Conservation (phyloP, 2,797 vertebrate species). For the Coregonus suidteri region DNA sequence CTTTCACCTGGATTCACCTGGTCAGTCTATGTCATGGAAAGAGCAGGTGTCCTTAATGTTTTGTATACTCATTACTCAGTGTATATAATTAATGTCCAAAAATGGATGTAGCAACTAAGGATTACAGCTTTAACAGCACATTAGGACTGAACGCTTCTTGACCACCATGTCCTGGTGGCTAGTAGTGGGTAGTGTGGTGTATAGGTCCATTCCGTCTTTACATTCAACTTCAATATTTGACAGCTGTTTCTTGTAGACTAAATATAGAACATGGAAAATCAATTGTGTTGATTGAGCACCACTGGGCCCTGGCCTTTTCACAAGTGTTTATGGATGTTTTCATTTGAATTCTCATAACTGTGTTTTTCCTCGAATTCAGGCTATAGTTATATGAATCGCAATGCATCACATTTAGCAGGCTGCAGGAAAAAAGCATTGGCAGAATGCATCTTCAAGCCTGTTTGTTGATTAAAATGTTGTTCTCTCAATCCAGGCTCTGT, state of each 20-base stretch:
- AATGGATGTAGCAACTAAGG: neutral
- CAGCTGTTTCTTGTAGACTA: slow-evolving; percentile 20
- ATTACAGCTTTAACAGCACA: slow-evolving; percentile 20
- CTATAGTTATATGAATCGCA: neutral
- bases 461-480: slow-evolving; percentile 24
- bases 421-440: neutral
- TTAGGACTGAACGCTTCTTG: slow-evolving; percentile 25
- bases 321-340: slow-evolving; percentile 11
- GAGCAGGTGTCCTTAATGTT: too few species aligned
- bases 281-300: slow-evolving; percentile 34
- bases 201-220: neutral
- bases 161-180: slow-evolving; percentile 15
- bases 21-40: too few species aligned
- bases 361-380: neutral
- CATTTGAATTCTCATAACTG: neutral
- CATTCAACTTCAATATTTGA: slow-evolving; percentile 20
- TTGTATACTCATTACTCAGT: too few species aligned
- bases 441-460: slow-evolving; percentile 9
- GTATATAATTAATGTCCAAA: too few species aligned
- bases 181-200: neutral
- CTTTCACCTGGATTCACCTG: too few species aligned
- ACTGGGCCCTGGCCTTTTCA: neutral
- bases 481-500: slow-evolving; percentile 2
- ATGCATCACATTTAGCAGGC: neutral
- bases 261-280: slow-evolving; percentile 30